Base-by-base conservation (phyloP, 2,888 invertebrate genomes). In the Crossocerus cetratus region DNA sequence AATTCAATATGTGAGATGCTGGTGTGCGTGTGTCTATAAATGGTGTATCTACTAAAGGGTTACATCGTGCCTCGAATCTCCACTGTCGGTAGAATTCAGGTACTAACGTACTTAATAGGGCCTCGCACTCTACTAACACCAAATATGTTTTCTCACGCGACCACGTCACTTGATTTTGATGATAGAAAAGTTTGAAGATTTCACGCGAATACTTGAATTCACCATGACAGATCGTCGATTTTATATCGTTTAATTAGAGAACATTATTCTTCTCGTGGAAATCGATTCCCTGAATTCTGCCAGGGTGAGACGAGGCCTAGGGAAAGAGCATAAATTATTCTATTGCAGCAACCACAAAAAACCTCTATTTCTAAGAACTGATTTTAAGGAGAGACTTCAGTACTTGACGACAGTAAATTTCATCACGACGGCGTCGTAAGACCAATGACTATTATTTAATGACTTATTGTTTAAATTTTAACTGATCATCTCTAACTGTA, bases 371-470 rank as follows among this genome's bases (percentile, higher is more conserved):
- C 18, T 78, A 77, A 80, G 67, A 56, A 74, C 65, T 69, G 60
- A 72, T 74, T 65, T 77, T 77, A 72, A 69, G 65, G 14, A 72
- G 56, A 60, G 56, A 55, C 54, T 78, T 81, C 49, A 74, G 73
- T 76, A 68, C 65, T 80, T 62, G 72, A 65, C 44, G 68, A 67
- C 71, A 45, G 65, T 81, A 76, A 81, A 72, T 61, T 79, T 76
- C 83, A 83, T 81, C 83, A 81, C 81, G 85, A 86, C 84, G 80
- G 84, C 84, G 84, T 86, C 84, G 84, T 84, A 84, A 87, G 87
- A 89, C 89, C 88, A 89, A 89, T 89, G 87, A 89, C 83, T 89
- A 89, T 88, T 85, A 74, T 88, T 86, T 88, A 87, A 81, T 83
- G 77, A 81, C 71, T 70, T 77, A 82, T 84, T 78, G 82, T 84